Percentiles rank a stretch among this genome's conserved stretches.
Evolutionary conservation across 2,888 invertebrate species (phyloP).

Genomic region (Synergus japonicus): DNA sequence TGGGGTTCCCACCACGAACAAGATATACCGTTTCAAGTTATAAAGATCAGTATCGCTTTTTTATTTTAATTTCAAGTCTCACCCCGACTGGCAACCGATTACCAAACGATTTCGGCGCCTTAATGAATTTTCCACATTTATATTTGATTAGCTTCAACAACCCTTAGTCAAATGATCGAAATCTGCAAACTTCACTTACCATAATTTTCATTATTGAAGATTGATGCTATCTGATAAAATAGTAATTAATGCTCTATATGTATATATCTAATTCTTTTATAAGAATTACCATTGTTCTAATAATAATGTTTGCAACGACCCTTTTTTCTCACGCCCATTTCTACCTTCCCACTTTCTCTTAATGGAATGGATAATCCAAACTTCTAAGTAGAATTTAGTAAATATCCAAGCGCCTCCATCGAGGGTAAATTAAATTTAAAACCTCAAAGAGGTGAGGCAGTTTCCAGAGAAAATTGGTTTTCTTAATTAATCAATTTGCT

Average conservation of each 20-base stretch:
- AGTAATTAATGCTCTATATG: too few relatives aligned
- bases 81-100: conserved; percentile 8
- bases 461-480: conserved; percentile 16
- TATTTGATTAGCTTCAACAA: neutral
- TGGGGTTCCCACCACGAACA: neutral
- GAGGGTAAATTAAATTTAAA: neutral
- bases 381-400: neutral
- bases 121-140: conserved; percentile 24
- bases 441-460: neutral
- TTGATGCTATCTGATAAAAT: too few relatives aligned
- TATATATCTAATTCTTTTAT: too few relatives aligned
- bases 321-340: too few relatives aligned
- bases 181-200: too few relatives aligned
- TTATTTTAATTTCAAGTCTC: conserved; percentile 14
- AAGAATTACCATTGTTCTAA: too few relatives aligned
- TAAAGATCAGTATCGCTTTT: conserved; percentile 29
- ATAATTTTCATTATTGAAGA: too few relatives aligned
- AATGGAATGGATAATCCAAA: too few relatives aligned
- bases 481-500: conserved; percentile 38
- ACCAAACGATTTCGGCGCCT: neutral
- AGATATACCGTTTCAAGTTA: conserved; percentile 4
- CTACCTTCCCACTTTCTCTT: too few relatives aligned
- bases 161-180: neutral
- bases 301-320: too few relatives aligned
- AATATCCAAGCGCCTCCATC: neutral